Evolutionary conservation across 35 echinoderm and acorn worm species (phyloP).

Genomic region (Apostichopus parvimensis): DNA sequence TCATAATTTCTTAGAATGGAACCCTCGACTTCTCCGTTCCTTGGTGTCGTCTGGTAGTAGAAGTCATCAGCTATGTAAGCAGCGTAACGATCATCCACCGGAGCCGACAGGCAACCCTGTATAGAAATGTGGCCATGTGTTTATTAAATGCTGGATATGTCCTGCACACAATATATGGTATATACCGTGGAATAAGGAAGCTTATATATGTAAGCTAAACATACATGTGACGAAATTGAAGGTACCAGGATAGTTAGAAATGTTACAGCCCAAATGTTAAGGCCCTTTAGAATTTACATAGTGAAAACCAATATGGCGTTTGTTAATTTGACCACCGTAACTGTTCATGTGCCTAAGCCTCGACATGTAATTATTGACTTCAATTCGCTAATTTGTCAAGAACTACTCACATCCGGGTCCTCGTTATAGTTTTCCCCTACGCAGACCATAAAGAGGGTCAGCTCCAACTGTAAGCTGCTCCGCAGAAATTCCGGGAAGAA

Average conservation of each 20-base stretch:
- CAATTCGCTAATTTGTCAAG: too few relatives aligned
- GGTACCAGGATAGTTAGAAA: too few relatives aligned
- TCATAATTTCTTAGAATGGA: neutral
- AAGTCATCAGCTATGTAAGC: slow-evolving; percentile 65
- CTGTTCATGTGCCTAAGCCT: too few relatives aligned
- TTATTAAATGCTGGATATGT: neutral
- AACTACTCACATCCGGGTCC: slow-evolving; percentile 56
- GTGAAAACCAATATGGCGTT: too few relatives aligned
- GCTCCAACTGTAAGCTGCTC: slow-evolving; percentile 46
- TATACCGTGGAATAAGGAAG: neutral
- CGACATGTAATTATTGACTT: too few relatives aligned
- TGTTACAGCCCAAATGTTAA: too few relatives aligned
- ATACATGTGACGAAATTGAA: neutral
- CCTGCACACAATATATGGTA: neutral
- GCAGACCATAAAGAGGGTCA: slow-evolving; percentile 82
- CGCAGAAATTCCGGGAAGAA: slow-evolving; percentile 77
- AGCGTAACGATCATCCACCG: slow-evolving; percentile 47
- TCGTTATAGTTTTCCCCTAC: slow-evolving; percentile 59
- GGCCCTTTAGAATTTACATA: too few relatives aligned
- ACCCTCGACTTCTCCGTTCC: neutral
- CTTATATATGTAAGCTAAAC: neutral
- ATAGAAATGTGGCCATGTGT: neutral
- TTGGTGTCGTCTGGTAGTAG: slow-evolving; percentile 27
- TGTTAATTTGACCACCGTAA: too few relatives aligned
- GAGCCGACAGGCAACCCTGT: slow-evolving; percentile 69